These are phyloP conservation scores for Prenolepis imparis DNA, from an alignment of 2,888 invertebrate species.

Conservation along the genomic window DNA sequence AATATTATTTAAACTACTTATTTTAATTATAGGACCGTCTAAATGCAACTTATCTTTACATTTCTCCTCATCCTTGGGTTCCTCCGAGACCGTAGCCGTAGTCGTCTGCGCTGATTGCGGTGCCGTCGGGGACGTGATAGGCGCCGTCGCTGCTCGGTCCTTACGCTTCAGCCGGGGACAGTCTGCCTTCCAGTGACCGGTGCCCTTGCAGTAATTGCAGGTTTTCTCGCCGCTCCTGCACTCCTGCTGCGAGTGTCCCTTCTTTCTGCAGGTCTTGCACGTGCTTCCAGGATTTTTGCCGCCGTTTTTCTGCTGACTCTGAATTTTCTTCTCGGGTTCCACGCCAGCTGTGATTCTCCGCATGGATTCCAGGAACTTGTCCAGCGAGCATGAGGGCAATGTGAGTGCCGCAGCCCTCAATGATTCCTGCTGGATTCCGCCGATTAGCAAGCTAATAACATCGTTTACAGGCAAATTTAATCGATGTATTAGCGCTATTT, in stretches of 20 bases:
- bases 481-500: not conserved
- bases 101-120: no score
- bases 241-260: not conserved
- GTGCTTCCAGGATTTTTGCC: not conserved
- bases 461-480: not conserved
- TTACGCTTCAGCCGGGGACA: not conserved
- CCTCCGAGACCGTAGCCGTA: no score
- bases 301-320: no score
- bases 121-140: not conserved
- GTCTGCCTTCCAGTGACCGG: not conserved
- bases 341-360: no score
- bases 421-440: not conserved
- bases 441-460: not conserved
- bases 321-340: no score
- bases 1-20: no score
- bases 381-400: not conserved
- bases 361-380: not conserved
- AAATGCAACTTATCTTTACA: no score
- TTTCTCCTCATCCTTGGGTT: no score
- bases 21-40: no score
- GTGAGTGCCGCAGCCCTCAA: not conserved
- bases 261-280: not conserved
- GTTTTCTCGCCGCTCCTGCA: not conserved
- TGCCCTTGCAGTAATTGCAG: not conserved
- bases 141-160: not conserved